Evolutionary conservation across 2,113 vertebrate genomes (phyloP).

Genomic region (Cariama cristata): DNA sequence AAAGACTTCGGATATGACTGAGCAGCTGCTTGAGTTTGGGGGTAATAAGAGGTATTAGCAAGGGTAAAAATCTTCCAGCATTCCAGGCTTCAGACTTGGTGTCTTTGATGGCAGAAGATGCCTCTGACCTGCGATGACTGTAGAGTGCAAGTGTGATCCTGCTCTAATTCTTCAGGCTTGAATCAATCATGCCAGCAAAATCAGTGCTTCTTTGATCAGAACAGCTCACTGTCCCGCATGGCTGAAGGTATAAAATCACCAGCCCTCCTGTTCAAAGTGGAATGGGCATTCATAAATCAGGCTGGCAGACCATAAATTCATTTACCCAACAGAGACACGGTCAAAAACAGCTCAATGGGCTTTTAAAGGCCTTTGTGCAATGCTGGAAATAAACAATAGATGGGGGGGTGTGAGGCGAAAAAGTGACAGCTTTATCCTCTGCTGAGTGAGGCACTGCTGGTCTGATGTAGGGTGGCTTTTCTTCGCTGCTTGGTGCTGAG

Average conservation of each 20-base stretch:
- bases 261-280: neutral
- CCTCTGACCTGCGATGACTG: neutral
- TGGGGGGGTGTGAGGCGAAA: neutral
- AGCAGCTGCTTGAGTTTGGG: neutral
- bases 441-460: neutral
- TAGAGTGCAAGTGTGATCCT: neutral
- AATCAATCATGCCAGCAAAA: slow-evolving; percentile 50
- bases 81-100: neutral
- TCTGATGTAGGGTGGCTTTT: neutral
- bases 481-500: neutral
- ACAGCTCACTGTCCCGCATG: slow-evolving; percentile 43
- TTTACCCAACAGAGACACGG: slow-evolving; percentile 47
- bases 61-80: neutral
- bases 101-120: neutral
- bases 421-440: neutral
- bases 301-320: slow-evolving; percentile 63
- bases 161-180: slow-evolving; percentile 3
- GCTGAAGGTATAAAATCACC: slow-evolving; percentile 51
- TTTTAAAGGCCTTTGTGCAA: slow-evolving; percentile 28
- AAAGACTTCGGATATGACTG: neutral
- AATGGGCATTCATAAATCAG: slow-evolving; percentile 60
- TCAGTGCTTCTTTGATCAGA: slow-evolving; percentile 31
- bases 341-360: slow-evolving; percentile 21
- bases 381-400: neutral
- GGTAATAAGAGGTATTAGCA: neutral